Evolutionary conservation across 2,113 vertebrate genomes (phyloP).

Genomic region (Antechinus stuartii): DNA sequence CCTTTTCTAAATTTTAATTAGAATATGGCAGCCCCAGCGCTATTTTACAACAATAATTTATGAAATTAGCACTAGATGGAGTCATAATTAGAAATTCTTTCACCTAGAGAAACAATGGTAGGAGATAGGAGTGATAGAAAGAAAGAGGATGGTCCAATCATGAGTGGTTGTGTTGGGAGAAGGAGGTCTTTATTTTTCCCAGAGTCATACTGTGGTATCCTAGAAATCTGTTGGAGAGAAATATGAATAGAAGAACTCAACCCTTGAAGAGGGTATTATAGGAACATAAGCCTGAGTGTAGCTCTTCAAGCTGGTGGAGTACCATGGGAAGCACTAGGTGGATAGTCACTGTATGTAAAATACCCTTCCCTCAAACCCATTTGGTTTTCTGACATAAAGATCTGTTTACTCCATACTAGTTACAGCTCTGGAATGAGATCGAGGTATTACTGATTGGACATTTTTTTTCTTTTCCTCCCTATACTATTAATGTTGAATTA

Average conservation of each 20-base stretch:
- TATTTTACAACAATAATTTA: background rate
- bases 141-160: background rate
- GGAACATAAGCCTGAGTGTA: background rate
- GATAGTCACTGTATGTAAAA: background rate
- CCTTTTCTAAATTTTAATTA: background rate
- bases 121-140: background rate
- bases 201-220: background rate
- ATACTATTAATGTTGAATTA: background rate
- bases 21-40: background rate
- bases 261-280: background rate
- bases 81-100: background rate
- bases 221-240: background rate
- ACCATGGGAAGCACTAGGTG: background rate
- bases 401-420: too few relatives aligned
- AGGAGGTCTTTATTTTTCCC: background rate
- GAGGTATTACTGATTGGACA: background rate
- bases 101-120: background rate
- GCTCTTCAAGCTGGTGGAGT: background rate
- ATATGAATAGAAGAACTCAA: background rate
- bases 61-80: background rate
- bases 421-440: background rate
- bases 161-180: background rate
- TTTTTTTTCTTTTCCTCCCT: conserved; percentile 19
- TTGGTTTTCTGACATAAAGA: background rate
- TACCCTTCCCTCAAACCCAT: background rate